Conservation (phyloP, 2,113 vertebrate species). For the Ameiurus melas region DNA sequence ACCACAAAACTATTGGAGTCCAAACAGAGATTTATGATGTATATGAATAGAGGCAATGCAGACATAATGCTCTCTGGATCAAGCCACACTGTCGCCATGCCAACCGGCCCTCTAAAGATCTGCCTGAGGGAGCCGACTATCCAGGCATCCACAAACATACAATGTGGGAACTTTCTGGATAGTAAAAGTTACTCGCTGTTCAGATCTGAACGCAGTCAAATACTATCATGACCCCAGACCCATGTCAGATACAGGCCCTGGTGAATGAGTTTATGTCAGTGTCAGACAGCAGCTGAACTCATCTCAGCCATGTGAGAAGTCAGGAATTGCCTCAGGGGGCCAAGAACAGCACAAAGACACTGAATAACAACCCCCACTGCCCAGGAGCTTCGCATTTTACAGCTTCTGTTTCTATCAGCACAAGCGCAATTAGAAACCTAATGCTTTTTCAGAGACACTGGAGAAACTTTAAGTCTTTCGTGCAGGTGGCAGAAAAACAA, state of each 20-base stretch:
- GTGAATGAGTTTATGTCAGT: constrained; percentile 10
- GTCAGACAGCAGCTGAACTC: constrained; percentile 43
- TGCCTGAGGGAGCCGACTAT: background rate
- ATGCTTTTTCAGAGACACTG: constrained; percentile 31
- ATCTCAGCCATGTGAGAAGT: constrained; percentile 33
- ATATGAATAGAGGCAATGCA: constrained; percentile 7
- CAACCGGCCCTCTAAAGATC: background rate
- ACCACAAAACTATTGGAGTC: background rate
- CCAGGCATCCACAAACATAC: background rate
- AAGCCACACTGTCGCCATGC: background rate
- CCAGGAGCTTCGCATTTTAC: constrained; percentile 44
- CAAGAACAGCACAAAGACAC: constrained; percentile 36
- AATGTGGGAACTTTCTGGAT: background rate
- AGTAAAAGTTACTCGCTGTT: background rate
- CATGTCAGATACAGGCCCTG: background rate
- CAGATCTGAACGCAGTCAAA: background rate
- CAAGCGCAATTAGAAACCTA: constrained; percentile 42
- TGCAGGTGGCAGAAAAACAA: constrained; percentile 42
- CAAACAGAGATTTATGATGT: background rate
- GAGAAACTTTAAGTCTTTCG: constrained; percentile 21
- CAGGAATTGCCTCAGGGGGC: constrained; percentile 35
- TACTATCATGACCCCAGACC: background rate
- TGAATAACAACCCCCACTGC: constrained; percentile 20
- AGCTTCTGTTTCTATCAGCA: constrained; percentile 48
- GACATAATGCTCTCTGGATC: background rate